These are phyloP conservation scores for Dicyrtoma fusca DNA, from an alignment of 2,888 invertebrate species.

Conservation along the genomic window DNA sequence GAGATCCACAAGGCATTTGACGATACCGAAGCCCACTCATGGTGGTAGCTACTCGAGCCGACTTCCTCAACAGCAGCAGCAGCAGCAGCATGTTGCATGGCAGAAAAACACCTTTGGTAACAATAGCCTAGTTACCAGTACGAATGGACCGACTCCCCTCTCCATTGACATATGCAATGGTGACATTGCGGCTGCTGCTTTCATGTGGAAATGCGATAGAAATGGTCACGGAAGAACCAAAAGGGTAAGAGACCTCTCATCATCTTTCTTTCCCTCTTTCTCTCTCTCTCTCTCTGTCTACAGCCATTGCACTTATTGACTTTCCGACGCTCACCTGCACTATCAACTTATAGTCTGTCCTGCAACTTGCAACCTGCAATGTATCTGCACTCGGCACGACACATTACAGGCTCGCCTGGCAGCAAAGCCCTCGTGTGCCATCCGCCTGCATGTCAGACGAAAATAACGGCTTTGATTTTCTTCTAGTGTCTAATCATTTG, in stretches of 20 bases:
- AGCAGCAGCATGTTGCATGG: slow-evolving; percentile 18
- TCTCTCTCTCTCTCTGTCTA: not conserved
- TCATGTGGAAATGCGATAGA: slow-evolving; percentile 54
- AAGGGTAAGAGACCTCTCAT: slow-evolving; percentile 49
- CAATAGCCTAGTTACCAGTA: not conserved
- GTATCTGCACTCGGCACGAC: not conserved
- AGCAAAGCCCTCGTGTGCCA: not conserved
- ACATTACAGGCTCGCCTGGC: not conserved
- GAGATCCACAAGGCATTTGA: slow-evolving; percentile 33
- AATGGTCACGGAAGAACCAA: slow-evolving; percentile 53
- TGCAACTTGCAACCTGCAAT: not conserved
- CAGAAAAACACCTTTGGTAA: slow-evolving; percentile 19
- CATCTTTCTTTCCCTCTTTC: slow-evolving; percentile 14
- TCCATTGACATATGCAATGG: slow-evolving; percentile 34
- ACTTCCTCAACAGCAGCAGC: slow-evolving; percentile 29
- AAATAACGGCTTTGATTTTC: slow-evolving; percentile 1
- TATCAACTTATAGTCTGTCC: too few species aligned
- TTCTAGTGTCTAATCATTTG: not conserved
- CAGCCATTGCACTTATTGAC: not conserved
- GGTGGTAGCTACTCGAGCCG: slow-evolving; percentile 16
- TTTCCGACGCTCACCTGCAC: not conserved
- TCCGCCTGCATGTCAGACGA: not conserved
- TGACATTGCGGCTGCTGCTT: slow-evolving; percentile 49
- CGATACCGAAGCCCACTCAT: slow-evolving; percentile 37
- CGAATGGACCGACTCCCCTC: not conserved